These are phyloP conservation scores for Numenius phaeopus DNA, from an alignment of 2,797 vertebrate genomes.

Conservation along the genomic window DNA sequence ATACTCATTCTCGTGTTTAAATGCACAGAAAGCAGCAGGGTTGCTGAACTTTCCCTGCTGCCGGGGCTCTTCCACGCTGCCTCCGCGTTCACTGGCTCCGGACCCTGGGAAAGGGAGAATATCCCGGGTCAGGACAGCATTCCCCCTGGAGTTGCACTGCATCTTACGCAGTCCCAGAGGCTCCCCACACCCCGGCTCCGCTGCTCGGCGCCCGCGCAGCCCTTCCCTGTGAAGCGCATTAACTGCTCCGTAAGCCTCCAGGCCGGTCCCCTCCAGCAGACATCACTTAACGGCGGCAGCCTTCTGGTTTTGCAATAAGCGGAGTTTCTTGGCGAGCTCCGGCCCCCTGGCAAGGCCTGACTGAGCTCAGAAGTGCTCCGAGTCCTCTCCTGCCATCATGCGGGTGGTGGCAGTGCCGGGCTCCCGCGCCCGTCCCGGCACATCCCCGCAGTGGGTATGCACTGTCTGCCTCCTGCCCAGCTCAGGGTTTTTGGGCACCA, in stretches of 20 bases:
- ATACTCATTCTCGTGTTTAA: not conserved
- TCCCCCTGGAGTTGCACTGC: not conserved
- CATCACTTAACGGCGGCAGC: fast-evolving
- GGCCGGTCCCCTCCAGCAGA: not conserved
- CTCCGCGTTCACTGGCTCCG: not conserved
- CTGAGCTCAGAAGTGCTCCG: not conserved
- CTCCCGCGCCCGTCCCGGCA: fast-evolving
- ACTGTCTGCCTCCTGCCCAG: not conserved
- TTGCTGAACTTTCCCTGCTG: not conserved
- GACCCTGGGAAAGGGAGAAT: not conserved
- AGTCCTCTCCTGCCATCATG: not conserved
- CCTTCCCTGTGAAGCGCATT: not conserved
- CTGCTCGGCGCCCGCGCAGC: fast-evolving
- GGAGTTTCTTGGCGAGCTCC: not conserved
- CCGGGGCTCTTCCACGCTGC: fast-evolving
- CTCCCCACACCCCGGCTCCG: not conserved
- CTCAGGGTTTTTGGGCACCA: not conserved
- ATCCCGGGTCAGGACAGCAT: fast-evolving
- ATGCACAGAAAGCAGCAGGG: not conserved
- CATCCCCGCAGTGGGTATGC: not conserved
- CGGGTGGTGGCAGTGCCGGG: not conserved
- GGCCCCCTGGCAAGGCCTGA: not conserved
- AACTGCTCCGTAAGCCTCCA: fast-evolving
- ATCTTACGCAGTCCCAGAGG: not conserved
- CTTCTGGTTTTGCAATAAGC: not conserved